phyloP scores from a whole-genome alignment of 2,797 vertebrate genomes.

The Karalla daura region DNA sequence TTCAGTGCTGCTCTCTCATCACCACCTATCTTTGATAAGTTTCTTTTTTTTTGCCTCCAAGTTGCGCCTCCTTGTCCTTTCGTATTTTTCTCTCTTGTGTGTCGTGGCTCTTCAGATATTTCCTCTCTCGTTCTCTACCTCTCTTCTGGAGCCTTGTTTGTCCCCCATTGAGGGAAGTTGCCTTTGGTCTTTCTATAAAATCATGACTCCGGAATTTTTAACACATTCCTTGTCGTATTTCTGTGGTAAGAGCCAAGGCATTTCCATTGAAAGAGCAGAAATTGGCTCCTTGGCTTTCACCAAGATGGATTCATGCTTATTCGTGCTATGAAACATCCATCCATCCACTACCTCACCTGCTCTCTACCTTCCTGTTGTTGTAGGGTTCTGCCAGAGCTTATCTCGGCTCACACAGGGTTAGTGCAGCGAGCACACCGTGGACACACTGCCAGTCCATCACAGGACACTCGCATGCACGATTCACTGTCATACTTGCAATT shows the following conservation, averaged over 20 bases:
- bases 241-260: slow-evolving; percentile 11
- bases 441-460: no score
- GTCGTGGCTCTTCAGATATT: slow-evolving; percentile 27
- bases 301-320: not conserved
- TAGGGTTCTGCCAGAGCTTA: no score
- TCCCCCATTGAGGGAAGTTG: slow-evolving; percentile 7
- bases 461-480: no score
- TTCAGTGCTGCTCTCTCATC: slow-evolving; percentile 37
- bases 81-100: slow-evolving; percentile 10
- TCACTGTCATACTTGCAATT: no score
- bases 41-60: slow-evolving; percentile 29
- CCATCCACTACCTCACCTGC: no score
- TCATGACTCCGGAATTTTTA: slow-evolving; percentile 16
- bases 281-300: slow-evolving; percentile 5
- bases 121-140: slow-evolving; percentile 8
- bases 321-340: not conserved
- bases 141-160: slow-evolving; percentile 4
- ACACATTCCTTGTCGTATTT: slow-evolving; percentile 22
- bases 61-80: slow-evolving; percentile 11
- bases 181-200: slow-evolving; percentile 39
- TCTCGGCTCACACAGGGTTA: no score
- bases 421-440: no score
- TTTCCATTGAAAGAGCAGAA: not conserved
- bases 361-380: no score
- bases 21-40: slow-evolving; percentile 31